Evolutionary conservation across 2,888 invertebrate genomes (phyloP).

Genomic region (Trileptium ribeirensis): DNA sequence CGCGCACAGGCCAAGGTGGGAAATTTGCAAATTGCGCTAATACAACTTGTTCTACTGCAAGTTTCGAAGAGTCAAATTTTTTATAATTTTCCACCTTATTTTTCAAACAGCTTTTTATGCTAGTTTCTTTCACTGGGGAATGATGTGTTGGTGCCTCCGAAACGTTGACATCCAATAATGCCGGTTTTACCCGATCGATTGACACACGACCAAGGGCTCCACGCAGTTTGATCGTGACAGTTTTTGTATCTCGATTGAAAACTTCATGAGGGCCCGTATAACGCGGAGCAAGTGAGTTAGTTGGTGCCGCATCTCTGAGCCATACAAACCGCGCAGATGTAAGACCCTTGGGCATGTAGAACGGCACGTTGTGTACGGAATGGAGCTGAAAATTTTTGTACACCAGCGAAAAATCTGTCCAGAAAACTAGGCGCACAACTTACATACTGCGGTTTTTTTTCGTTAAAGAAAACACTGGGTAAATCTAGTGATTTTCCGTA

Average conservation of each 20-base stretch:
- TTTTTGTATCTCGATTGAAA: neutral
- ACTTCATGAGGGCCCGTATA: neutral
- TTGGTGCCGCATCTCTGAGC: neutral
- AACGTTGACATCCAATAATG: neutral
- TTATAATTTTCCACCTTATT: neutral
- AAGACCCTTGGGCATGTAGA: neutral
- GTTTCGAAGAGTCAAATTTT: neutral
- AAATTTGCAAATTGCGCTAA: neutral
- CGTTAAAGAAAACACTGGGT: neutral
- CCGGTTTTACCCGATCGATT: neutral
- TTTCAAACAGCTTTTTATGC: neutral
- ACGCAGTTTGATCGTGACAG: neutral
- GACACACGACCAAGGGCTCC: neutral
- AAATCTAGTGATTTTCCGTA: neutral
- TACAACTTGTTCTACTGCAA: neutral
- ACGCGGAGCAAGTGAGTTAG: neutral
- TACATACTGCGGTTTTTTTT: neutral
- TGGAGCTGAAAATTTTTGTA: neutral
- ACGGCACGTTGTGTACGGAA: neutral
- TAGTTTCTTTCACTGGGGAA: neutral
- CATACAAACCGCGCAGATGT: neutral
- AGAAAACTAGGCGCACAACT: neutral
- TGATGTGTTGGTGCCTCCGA: neutral
- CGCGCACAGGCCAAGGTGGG: neutral
- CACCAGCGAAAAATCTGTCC: neutral